A percentile compares a stretch with the other conserved stretches of the same genome.
Conservation (phyloP, 2,888 invertebrate species). For the Drosophila mayaguana region DNA sequence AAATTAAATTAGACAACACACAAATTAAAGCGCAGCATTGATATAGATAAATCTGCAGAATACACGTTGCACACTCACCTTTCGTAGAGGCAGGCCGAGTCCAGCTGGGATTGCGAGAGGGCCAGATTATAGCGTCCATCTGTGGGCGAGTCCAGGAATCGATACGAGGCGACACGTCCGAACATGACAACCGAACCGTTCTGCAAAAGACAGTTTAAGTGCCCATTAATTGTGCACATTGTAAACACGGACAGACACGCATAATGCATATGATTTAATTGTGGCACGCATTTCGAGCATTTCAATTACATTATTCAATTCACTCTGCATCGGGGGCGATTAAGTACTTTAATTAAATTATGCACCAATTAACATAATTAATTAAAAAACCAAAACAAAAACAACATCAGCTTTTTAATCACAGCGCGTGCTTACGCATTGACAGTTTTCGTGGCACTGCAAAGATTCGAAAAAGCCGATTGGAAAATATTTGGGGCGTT, state of each 20-base stretch:
- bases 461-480: constrained; percentile 34
- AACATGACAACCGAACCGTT: constrained; percentile 94
- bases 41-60: background rate
- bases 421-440: constrained; percentile 29
- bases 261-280: constrained; percentile 43
- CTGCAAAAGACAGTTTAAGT: constrained; percentile 83
- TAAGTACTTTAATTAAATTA: constrained; percentile 18
- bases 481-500: constrained; percentile 72
- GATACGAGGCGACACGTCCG: constrained; percentile 93
- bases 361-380: constrained; percentile 28
- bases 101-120: constrained; percentile 90
- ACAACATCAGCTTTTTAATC: background rate
- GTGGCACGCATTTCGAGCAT: constrained; percentile 19
- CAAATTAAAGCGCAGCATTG: constrained; percentile 22
- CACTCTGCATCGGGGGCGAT: background rate
- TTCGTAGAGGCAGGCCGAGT: constrained; percentile 92
- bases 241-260: background rate
- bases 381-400: background rate
- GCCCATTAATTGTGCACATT: constrained; percentile 5
- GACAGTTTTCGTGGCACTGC: constrained; percentile 60
- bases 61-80: constrained; percentile 87
- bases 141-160: constrained; percentile 93
- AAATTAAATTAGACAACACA: constrained; percentile 5
- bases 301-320: constrained; percentile 28
- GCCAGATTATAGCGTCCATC: constrained; percentile 92